A percentile compares a stretch with the other conserved stretches of the same genome.
These are phyloP conservation scores for Falco novaeseelandiae DNA, from an alignment of 2,797 vertebrate genomes.

Conservation along the genomic window DNA sequence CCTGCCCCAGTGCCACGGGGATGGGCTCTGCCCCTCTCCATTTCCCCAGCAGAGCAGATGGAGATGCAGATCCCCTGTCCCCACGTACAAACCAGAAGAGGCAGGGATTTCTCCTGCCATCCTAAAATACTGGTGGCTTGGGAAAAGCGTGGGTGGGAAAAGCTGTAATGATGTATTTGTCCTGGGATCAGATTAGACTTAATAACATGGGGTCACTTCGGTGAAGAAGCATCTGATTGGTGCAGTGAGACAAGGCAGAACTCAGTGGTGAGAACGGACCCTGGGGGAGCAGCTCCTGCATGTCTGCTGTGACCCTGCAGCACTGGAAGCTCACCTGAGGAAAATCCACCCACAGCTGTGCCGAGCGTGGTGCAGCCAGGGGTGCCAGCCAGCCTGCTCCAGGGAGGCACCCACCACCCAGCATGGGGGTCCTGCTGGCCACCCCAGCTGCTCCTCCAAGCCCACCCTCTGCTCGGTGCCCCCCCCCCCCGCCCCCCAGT, in stretches of 20 bases:
- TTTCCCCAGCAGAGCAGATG: background rate
- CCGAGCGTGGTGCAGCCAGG: rapidly evolving
- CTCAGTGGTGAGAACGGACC: rapidly evolving
- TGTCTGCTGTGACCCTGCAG: background rate
- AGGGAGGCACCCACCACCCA: background rate
- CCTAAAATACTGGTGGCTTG: background rate
- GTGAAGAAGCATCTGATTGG: rapidly evolving
- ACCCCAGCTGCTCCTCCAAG: no score
- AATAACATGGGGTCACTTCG: rapidly evolving
- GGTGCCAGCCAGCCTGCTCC: background rate
- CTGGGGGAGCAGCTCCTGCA: background rate
- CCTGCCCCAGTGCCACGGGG: rapidly evolving
- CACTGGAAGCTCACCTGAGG: background rate
- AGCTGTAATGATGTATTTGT: background rate
- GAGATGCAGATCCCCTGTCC: background rate
- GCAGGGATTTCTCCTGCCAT: background rate
- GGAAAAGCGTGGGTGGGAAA: background rate
- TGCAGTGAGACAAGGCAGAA: background rate
- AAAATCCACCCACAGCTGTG: background rate
- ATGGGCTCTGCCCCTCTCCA: background rate
- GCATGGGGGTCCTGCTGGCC: background rate
- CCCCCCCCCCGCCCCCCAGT: no score
- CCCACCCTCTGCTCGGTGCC: no score
- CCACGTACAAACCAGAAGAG: background rate
- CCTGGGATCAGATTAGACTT: background rate